These are phyloP conservation scores for Etheostoma perlongum DNA, from an alignment of 2,797 vertebrate species.

Conservation along the genomic window DNA sequence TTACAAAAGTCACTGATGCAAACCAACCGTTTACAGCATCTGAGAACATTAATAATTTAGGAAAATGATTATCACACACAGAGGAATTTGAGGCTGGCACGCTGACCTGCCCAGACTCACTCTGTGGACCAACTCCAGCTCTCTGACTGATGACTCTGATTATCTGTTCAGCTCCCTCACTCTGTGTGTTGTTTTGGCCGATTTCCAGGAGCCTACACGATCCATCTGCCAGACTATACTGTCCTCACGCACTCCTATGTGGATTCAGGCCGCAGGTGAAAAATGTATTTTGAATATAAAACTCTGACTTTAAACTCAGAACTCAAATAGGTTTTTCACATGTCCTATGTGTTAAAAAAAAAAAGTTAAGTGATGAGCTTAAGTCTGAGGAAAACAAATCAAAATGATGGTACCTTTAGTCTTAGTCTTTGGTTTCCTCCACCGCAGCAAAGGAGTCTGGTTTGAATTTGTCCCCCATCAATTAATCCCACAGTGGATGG, in stretches of 20 bases:
- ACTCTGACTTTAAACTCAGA: too few relatives aligned
- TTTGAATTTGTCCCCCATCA: background rate
- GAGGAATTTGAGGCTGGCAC: slow-evolving; percentile 59
- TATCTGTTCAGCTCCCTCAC: slow-evolving; percentile 46
- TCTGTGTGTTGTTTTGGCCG: slow-evolving; percentile 37
- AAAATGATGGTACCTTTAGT: background rate
- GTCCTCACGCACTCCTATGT: slow-evolving; percentile 19
- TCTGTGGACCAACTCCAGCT: slow-evolving; percentile 58
- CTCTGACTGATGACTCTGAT: slow-evolving; percentile 58
- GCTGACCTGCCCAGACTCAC: slow-evolving; percentile 57
- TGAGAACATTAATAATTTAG: background rate
- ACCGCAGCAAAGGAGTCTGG: too few relatives aligned
- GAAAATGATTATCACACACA: background rate
- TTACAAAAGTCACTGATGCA: background rate
- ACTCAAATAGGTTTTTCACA: too few relatives aligned
- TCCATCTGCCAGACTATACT: slow-evolving; percentile 52
- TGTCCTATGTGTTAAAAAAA: too few relatives aligned
- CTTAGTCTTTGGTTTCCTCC: too few relatives aligned
- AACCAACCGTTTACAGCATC: background rate
- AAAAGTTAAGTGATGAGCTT: background rate
- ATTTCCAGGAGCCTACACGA: slow-evolving; percentile 47
- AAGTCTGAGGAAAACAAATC: background rate
- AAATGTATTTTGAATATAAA: too few relatives aligned
- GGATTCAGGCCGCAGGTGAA: too few relatives aligned
- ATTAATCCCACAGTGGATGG: background rate